Conservation (phyloP, 2,113 vertebrate species). For the Actenoides hombroni region DNA sequence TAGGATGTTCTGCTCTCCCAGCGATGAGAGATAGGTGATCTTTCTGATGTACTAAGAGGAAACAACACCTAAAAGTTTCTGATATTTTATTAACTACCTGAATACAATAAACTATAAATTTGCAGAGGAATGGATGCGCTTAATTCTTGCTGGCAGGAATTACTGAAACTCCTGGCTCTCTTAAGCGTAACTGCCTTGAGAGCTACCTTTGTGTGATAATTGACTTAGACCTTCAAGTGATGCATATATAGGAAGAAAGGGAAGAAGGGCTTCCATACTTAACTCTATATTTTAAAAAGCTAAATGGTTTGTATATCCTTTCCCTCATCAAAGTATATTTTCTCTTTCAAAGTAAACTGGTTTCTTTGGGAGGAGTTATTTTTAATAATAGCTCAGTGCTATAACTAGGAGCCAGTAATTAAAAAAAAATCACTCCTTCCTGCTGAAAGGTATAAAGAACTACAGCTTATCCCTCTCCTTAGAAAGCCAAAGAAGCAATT, state of each 20-base stretch:
- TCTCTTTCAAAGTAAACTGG: conserved; percentile 20
- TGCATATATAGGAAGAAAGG: neutral
- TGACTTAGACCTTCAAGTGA: neutral
- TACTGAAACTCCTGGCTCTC: neutral
- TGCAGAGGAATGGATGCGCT: neutral
- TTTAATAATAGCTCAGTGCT: neutral
- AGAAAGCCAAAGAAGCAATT: neutral
- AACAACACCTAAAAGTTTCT: neutral
- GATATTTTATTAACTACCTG: neutral
- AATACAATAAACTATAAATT: neutral
- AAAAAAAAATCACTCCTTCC: neutral
- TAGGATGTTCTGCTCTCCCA: neutral
- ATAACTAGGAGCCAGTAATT: neutral
- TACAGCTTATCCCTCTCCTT: neutral
- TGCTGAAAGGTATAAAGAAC: neutral
- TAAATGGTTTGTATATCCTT: conserved; percentile 21
- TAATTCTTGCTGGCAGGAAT: neutral
- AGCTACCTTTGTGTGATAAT: neutral
- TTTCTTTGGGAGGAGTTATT: neutral
- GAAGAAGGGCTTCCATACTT: neutral
- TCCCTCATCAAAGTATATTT: conserved; percentile 43
- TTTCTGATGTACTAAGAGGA: neutral
- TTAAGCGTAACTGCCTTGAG: neutral
- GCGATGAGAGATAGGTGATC: neutral
- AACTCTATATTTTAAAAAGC: conserved; percentile 28